phyloP scores from a whole-genome alignment of 2,888 invertebrate genomes.

The Sepiola atlantica region DNA sequence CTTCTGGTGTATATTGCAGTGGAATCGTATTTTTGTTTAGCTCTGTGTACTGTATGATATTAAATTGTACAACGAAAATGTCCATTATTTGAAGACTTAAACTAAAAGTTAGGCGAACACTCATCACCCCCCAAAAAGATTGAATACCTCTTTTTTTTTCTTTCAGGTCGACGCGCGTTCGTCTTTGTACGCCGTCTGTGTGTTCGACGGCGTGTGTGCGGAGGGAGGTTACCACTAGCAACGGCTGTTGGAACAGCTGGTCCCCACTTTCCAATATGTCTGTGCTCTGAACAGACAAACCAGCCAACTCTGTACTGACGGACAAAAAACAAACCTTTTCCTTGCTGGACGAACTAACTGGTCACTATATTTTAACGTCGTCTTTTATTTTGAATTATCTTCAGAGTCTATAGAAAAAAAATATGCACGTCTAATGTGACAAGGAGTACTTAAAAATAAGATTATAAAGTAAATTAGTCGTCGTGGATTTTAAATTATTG shows the following conservation, averaged over 20 bases:
- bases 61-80: no score
- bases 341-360: background rate
- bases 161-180: background rate
- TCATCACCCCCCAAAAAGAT: no score
- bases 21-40: no score
- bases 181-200: background rate
- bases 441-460: background rate
- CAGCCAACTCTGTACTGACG: background rate
- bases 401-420: background rate
- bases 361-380: background rate
- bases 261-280: slow-evolving; percentile 32
- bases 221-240: slow-evolving; percentile 32
- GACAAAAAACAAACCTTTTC: background rate
- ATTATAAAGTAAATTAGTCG: background rate
- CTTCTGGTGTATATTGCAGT: no score
- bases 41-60: no score
- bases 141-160: no score
- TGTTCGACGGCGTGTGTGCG: background rate
- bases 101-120: background rate
- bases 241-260: slow-evolving; percentile 32
- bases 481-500: background rate
- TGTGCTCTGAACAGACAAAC: background rate
- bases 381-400: background rate
- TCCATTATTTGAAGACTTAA: background rate
- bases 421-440: background rate